phyloP scores from a whole-genome alignment of 2,797 vertebrate species.

The Limnodromus scolopaceus region DNA sequence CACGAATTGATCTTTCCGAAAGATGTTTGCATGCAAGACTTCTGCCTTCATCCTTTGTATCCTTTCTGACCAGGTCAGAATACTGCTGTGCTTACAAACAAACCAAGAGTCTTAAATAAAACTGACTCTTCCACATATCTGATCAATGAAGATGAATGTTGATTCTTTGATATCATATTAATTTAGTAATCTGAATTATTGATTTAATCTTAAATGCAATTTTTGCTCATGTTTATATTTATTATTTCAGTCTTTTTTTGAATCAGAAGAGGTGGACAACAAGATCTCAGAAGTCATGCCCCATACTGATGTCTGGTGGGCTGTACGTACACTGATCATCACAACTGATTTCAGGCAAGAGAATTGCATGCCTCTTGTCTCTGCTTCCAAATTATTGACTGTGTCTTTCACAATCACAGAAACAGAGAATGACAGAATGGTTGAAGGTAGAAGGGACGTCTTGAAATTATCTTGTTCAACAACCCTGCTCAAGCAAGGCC shows the following conservation, averaged over 20 bases:
- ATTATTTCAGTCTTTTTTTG: background rate
- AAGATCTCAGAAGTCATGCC: background rate
- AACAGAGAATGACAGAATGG: background rate
- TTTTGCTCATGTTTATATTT: background rate
- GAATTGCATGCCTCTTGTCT: background rate
- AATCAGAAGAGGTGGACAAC: background rate
- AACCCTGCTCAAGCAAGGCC: background rate
- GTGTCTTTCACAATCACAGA: background rate
- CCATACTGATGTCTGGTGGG: background rate
- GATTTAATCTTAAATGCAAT: background rate
- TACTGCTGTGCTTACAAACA: background rate
- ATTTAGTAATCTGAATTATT: background rate
- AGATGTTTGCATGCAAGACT: background rate
- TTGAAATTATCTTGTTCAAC: background rate
- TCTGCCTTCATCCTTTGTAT: background rate
- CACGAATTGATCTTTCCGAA: background rate
- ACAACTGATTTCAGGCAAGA: background rate
- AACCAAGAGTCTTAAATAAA: background rate
- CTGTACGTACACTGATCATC: background rate
- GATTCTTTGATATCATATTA: background rate
- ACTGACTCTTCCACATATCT: background rate
- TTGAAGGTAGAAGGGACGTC: background rate
- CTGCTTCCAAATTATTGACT: background rate
- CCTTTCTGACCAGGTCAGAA: background rate
- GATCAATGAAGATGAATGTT: background rate